Evolutionary conservation across 2,797 vertebrate species (phyloP).

Genomic region (Mastacembelus armatus): DNA sequence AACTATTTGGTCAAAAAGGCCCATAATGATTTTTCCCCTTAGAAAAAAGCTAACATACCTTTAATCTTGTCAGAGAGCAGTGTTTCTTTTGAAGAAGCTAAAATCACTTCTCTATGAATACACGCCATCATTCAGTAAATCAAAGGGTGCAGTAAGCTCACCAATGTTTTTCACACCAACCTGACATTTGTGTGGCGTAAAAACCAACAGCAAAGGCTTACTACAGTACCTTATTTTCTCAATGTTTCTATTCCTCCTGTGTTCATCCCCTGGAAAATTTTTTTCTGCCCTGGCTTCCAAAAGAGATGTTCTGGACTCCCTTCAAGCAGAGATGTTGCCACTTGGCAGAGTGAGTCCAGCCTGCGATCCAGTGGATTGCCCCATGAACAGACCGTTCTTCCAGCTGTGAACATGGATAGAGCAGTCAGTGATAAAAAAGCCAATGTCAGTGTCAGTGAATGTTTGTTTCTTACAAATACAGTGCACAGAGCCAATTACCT

Average conservation of each 20-base stretch:
- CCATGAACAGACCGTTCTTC: no score
- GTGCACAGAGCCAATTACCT: neutral
- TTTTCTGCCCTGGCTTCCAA: neutral
- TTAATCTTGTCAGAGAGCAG: neutral
- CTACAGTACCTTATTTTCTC: neutral
- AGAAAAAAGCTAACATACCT: no score
- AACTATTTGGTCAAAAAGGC: neutral
- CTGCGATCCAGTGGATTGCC: slow-evolving; percentile 10
- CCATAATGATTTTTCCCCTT: neutral
- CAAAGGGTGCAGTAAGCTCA: neutral
- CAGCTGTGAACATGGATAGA: slow-evolving; percentile 9
- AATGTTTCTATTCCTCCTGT: neutral
- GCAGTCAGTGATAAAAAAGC: neutral
- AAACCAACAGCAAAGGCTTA: neutral
- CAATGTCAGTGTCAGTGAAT: neutral
- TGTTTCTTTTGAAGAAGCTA: slow-evolving; percentile 5
- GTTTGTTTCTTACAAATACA: neutral
- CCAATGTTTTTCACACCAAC: neutral
- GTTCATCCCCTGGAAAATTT: neutral
- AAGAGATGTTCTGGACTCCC: slow-evolving; percentile 34
- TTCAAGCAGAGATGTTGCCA: neutral
- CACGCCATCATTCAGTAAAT: neutral
- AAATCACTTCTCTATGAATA: neutral
- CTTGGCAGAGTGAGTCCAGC: slow-evolving; percentile 13
- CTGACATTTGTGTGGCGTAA: slow-evolving; percentile 4